Evolutionary conservation across 2,888 invertebrate species (phyloP).

Genomic region (Exephanes ischioxanthus): DNA sequence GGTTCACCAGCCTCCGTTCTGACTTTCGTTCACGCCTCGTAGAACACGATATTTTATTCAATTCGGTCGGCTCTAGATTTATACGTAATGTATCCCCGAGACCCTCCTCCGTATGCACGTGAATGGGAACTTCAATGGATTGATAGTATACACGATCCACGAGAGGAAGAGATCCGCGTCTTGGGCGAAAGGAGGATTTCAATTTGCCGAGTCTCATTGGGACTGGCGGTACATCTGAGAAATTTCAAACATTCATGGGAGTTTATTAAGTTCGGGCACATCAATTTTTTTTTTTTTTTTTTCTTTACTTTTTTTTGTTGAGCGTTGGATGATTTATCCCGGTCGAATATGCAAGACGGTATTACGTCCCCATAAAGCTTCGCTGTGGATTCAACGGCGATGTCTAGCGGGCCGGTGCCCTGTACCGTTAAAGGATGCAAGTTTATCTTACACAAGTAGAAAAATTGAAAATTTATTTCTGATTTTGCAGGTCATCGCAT

Average conservation of each 20-base stretch:
- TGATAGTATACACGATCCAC: not conserved
- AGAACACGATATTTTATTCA: not conserved
- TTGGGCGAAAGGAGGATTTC: not conserved
- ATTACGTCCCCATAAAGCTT: not conserved
- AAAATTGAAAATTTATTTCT: slow-evolving; percentile 50
- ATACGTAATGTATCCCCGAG: not conserved
- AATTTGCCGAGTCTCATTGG: not conserved
- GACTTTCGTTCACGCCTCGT: not conserved
- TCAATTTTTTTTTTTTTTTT: not conserved
- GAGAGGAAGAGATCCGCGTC: not conserved
- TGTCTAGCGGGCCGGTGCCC: not conserved
- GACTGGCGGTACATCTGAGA: not conserved
- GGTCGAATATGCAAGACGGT: not conserved
- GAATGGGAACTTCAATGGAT: not conserved
- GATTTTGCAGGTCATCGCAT: not conserved
- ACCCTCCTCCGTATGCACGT: not conserved
- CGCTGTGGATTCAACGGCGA: not conserved
- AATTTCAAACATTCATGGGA: not conserved
- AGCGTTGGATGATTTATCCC: not conserved
- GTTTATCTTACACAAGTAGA: not conserved
- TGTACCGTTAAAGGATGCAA: not conserved
- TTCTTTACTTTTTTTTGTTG: not conserved
- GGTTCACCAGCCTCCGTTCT: slow-evolving; percentile 18
- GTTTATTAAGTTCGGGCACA: not conserved
- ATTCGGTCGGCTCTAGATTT: not conserved